Base-by-base conservation (phyloP, 2,113 vertebrate genomes). In the Sclerurus mexicanus region DNA sequence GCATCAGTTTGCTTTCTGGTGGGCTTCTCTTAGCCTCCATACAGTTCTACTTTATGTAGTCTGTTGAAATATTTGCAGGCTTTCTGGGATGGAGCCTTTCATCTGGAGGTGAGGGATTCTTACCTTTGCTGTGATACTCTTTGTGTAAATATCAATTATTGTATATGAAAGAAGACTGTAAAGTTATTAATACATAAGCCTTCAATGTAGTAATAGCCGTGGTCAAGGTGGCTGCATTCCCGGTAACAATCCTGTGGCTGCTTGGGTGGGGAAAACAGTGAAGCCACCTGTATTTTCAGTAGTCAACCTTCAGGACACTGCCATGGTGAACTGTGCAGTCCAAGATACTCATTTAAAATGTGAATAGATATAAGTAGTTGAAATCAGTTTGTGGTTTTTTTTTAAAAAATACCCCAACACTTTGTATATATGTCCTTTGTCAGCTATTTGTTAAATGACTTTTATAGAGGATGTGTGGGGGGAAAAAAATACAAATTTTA, bases 331-430 rank as follows among this genome's bases (percentile, higher is more conserved):
- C 37, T 9, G 5, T 39, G 37, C 55, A 53, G 46, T 53, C n/a
- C 73, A 46, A 58, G 46, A 21, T 2, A 58, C 8, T 21, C 40
- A 35, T 33, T 58, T 47, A 50, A 83, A 73, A 50, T 19, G 3
- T 46, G 25, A 69, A 39, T 31, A 42, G 17, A 42, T 27, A 31
- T 7, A 76, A 81, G 37, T 44, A 69, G 11, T 30, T 71, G 30
- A 93, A 86, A n/a, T 69, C 1, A 44, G 12, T 31, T 58, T 58
- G 3, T 24, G 5, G 7, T 44, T 18, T 44, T 22, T 35, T 16
- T 25, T 73, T 52, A 22, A 4, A 3, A 21, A 55, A 60, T 12
- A 4, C 0, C 14, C 40, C 40, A n/a, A n/a, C n/a, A 44, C 3
- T 42, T 73, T 74, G 7, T 35, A 6, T 35, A 12, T 42, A 23